These are phyloP conservation scores for Diploptera punctata DNA, from an alignment of 2,888 invertebrate genomes.

Conservation along the genomic window DNA sequence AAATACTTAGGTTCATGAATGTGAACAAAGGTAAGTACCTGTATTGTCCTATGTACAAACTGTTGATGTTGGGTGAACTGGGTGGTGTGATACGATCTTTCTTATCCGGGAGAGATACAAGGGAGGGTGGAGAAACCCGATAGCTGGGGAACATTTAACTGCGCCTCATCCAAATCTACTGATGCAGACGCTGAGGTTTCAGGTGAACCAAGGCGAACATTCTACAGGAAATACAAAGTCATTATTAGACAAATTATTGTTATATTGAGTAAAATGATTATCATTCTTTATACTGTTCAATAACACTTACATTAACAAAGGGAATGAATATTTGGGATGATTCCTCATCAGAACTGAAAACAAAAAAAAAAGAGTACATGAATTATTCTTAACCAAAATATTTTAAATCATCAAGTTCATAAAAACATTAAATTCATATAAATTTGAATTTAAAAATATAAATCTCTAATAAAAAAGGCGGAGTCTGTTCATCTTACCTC, in stretches of 20 bases:
- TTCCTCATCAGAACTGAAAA: constrained; percentile 74
- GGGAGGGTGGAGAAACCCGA: constrained; percentile 57
- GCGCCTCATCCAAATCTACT: constrained; percentile 80
- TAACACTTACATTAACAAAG: constrained; percentile 77
- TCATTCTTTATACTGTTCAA: too few relatives aligned
- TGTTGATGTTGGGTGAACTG: constrained; percentile 58
- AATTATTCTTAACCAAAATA: too few relatives aligned
- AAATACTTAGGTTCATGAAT: too few relatives aligned
- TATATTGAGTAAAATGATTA: too few relatives aligned
- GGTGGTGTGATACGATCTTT: constrained; percentile 58
- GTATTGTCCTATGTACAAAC: constrained; percentile 46
- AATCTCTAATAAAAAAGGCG: too few relatives aligned
- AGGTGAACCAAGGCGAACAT: constrained; percentile 74
- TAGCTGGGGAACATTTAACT: constrained; percentile 43
- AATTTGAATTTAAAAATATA: too few relatives aligned
- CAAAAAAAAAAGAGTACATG: too few relatives aligned
- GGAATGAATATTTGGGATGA: constrained; percentile 96
- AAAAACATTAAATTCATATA: too few relatives aligned
- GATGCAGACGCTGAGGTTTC: constrained; percentile 73
- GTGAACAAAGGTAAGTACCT: too few relatives aligned
- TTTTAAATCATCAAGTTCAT: too few relatives aligned
- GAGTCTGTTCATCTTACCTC: too few relatives aligned
- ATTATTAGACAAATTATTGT: too few relatives aligned
- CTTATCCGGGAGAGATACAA: constrained; percentile 54
- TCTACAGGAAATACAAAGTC: constrained; percentile 53